Base-by-base conservation (phyloP, 1,140 invertebrate species). In the Chironomus striatipennis region DNA sequence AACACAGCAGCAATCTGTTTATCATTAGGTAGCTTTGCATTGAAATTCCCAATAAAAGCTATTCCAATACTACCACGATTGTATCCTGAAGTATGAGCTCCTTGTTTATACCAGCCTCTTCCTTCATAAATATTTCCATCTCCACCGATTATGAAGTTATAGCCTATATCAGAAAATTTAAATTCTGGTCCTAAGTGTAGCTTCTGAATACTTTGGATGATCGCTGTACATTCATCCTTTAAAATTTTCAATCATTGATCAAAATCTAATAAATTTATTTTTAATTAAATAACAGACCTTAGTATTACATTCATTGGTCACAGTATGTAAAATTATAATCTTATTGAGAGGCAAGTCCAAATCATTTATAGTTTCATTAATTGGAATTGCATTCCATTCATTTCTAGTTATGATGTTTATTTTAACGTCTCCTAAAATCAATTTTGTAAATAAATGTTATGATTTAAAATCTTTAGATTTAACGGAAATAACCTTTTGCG, bases 141-240 rank as follows among this genome's bases (percentile, higher is more conserved):
- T 67, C 88, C 88, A 15, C 89, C 89, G 72, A 91, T 85, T 65
- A 90, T 75, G 78, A 92, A 92, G 79, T 87, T 92, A 78, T 89
- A 90, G 21, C 84, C 84, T 77, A 81, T 83, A 77, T 84, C 83
- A 42, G 78, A 78, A 83, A 86, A 81, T 0, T 82, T 76, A n/a
- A n/a, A n/a, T 9, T 79, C 80, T 1, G 80, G 82, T 43, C 87
- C 84, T 73, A 90, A 88, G 77, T 90, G 88, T 75, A 84, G 86
- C 2, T 84, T 85, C 79, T 90, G 89, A 18, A 88, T 84, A 47
- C 43, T 47, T 47, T 47, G 43, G 9, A 47, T 15, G 9, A 12
- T 8, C 43, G 2, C 15, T 47, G 8, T 9, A 15, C 43, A 47
- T 9, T 47, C 2, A 4, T 12, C 9, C 43, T 47, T 12, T 15